Percentiles rank a stretch among this genome's conserved stretches.
Conservation (phyloP, 2,113 vertebrate species). For the Fulica atra region DNA sequence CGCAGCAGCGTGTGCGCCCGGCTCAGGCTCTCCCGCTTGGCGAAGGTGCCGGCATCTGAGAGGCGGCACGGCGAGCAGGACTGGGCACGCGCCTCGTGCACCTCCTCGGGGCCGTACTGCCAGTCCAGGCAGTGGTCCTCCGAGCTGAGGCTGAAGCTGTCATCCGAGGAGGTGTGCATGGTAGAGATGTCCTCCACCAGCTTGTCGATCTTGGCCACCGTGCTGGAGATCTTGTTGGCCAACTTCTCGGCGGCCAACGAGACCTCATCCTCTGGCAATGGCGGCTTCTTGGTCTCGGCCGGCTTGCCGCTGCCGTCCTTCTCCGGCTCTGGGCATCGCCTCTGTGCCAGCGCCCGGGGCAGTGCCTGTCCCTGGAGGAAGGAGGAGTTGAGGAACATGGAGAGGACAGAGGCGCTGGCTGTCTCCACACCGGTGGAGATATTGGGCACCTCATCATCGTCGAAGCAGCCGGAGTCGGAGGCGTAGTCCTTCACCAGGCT, state of each 20-base stretch:
- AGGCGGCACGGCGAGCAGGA: constrained; percentile 90
- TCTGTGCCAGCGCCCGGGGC: constrained; percentile 57
- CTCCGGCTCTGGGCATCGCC: constrained; percentile 81
- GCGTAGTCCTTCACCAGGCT: constrained; percentile 94
- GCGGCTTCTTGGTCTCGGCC: constrained; percentile 66
- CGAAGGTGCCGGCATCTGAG: constrained; percentile 78
- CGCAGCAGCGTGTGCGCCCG: constrained; percentile 84
- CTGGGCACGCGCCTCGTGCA: constrained; percentile 84
- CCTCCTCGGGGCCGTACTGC: constrained; percentile 86
- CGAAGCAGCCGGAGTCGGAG: constrained; percentile 95
- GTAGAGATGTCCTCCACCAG: constrained; percentile 93
- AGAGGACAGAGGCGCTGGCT: constrained; percentile 84
- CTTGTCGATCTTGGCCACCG: constrained; percentile 92
- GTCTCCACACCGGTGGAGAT: constrained; percentile 84
- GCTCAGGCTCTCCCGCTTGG: constrained; percentile 78
- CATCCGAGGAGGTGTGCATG: constrained; percentile 93
- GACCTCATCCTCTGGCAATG: constrained; percentile 77
- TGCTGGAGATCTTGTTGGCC: constrained; percentile 90
- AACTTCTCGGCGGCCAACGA: constrained; percentile 85
- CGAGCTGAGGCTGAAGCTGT: constrained; percentile 96
- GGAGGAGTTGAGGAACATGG: constrained; percentile 90
- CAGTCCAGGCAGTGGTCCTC: constrained; percentile 92
- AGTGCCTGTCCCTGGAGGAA: constrained; percentile 87
- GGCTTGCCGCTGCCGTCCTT: constrained; percentile 67
- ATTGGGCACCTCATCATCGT: constrained; percentile 92